Base-by-base conservation (phyloP, 1,140 invertebrate species). In the Drosophila pruinosa region DNA sequence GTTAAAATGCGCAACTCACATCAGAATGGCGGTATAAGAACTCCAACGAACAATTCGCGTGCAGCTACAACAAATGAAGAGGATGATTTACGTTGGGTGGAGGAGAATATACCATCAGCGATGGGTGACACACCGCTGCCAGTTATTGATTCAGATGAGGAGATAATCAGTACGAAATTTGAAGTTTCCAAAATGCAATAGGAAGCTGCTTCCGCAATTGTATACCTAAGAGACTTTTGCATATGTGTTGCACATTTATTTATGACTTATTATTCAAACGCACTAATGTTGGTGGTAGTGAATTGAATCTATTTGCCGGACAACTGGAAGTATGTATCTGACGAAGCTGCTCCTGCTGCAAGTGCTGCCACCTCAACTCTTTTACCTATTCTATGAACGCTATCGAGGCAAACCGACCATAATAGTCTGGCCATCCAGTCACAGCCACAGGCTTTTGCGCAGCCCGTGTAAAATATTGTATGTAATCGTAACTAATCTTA, bases 121-220 rank as follows among this genome's bases (percentile, higher is more conserved):
- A 92, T 96, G 59, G 93, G 93, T 64, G 95, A 96, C 91, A 93
- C 94, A 26, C 94, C 96, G 8, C 92, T 97, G 19, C 96, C 96
- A 1, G 94, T 97, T 17, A 92, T 98, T 12, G 96, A 98, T 92
- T 98, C 97, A 0, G 97, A 98, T 91, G 97, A 98, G 91, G 96
- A 98, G 92, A 94, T 97, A 19, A 95, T 97, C 89, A 97, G 95
- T 75, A 96, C 96, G 3, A 96, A 96, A 91, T 97, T 97, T 92
- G 97, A 98, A 93, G 95, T 97, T 58, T 97, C 96, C 31, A 98
- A 97, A 92, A 97, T 98, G 97, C 96, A 97, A 92, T 85, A 85
- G n/a, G n/a, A n/a, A 78, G 52, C 82, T 62, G 79, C 39, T 38
- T 15, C 54, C 53, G 28, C n/a, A n/a, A n/a, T n/a, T 72, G 62